Conservation (phyloP, 2,113 vertebrate species). For the Carassius gibelio region DNA sequence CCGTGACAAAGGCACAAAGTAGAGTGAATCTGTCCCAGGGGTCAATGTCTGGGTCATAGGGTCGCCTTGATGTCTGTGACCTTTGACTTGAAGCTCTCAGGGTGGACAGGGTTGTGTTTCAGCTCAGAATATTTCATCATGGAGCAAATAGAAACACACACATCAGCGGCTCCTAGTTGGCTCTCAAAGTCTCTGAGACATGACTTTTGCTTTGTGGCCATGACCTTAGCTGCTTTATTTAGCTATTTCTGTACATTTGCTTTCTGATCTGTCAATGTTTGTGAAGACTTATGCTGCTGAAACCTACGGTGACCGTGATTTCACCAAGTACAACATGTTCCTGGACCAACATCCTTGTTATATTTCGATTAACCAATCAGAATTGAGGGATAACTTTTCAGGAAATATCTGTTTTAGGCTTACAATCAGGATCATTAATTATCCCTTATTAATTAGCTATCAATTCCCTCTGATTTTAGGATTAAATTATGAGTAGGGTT, state of each 20-base stretch:
- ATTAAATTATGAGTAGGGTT: no score
- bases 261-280: not conserved
- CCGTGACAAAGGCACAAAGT: not conserved
- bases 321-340: no score
- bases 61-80: conserved; percentile 64
- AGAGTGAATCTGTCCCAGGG: conserved; percentile 57
- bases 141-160: conserved; percentile 19
- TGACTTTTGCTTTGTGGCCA: not conserved
- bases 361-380: no score
- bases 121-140: conserved; percentile 55
- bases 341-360: no score
- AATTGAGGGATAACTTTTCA: no score
- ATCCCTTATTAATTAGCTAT: no score
- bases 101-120: conserved; percentile 66
- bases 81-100: conserved; percentile 64
- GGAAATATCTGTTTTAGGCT: no score
- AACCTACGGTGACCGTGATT: not conserved
- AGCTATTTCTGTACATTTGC: conserved; percentile 1
- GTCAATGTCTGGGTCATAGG: conserved; percentile 65
- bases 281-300: not conserved
- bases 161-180: not conserved
- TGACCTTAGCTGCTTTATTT: not conserved
- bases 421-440: no score
- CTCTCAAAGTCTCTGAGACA: not conserved
- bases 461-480: no score